phyloP scores from a whole-genome alignment of 2,888 invertebrate genomes.

The Andrena bicolor region DNA sequence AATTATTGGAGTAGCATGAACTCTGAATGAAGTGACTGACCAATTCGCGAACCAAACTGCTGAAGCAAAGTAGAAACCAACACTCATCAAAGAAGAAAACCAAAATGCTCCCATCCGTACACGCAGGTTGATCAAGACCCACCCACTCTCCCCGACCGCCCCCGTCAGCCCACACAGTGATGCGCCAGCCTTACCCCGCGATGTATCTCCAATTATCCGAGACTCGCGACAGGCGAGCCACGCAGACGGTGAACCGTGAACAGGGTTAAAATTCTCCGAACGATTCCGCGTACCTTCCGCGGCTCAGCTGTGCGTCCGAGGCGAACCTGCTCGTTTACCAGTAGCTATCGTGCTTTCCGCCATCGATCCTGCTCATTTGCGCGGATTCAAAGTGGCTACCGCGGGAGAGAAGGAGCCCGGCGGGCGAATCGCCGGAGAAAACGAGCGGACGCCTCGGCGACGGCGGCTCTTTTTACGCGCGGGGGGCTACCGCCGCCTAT shows the following conservation, averaged over 20 bases:
- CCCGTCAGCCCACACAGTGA: not conserved
- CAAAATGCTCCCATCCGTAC: too few species aligned
- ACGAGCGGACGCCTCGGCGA: not conserved
- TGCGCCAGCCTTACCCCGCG: too few species aligned
- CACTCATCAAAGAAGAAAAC: too few species aligned
- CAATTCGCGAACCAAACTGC: too few species aligned
- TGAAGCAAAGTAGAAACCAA: too few species aligned
- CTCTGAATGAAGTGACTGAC: too few species aligned
- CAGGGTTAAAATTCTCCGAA: conserved; percentile 28
- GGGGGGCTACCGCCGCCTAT: conserved; percentile 5
- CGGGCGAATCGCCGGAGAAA: conserved; percentile 4
- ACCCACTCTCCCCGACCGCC: not conserved
- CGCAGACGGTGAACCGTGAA: conserved; percentile 15
- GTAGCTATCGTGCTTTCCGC: conserved; percentile 46
- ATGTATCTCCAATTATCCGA: conserved; percentile 2
- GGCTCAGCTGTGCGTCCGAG: conserved; percentile 30
- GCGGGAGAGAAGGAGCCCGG: conserved; percentile 4
- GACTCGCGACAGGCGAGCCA: not conserved
- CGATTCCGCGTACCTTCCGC: conserved; percentile 13
- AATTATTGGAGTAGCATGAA: too few species aligned
- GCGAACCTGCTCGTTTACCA: conserved; percentile 42
- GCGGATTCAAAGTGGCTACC: conserved; percentile 56
- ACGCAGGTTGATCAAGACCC: too few species aligned
- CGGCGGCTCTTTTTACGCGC: conserved; percentile 31
- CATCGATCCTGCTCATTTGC: conserved; percentile 58